These are phyloP conservation scores for Oasisia sp. DNA, from an alignment of 2,888 invertebrate genomes.

Conservation along the genomic window DNA sequence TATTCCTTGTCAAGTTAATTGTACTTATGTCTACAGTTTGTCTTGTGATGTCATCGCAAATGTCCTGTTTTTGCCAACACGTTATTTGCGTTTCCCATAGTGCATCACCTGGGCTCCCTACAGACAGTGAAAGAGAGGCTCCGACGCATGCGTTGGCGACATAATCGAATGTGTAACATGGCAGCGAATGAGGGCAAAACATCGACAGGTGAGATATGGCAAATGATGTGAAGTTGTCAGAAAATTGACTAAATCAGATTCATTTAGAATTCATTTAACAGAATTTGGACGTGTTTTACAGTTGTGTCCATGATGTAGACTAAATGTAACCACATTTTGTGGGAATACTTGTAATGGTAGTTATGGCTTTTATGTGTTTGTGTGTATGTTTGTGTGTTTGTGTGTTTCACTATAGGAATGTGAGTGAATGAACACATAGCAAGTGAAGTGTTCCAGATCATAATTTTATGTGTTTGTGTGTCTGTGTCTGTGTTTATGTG, in stretches of 20 bases:
- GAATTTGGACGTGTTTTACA: too few relatives aligned
- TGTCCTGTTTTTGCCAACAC: background rate
- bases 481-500: too few relatives aligned
- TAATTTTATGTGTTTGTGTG: too few relatives aligned
- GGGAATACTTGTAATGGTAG: background rate
- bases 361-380: constrained; percentile 23
- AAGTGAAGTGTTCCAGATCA: too few relatives aligned
- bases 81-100: constrained; percentile 31
- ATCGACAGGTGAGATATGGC: background rate
- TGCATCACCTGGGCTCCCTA: constrained; percentile 50
- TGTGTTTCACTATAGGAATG: too few relatives aligned
- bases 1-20: background rate
- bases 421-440: too few relatives aligned
- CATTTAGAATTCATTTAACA: too few relatives aligned
- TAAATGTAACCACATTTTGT: too few relatives aligned
- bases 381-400: too few relatives aligned
- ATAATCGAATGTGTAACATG: constrained; percentile 41
- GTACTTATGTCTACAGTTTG: background rate
- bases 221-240: too few relatives aligned
- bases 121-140: constrained; percentile 59
- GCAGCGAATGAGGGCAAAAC: background rate
- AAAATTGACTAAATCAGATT: background rate
- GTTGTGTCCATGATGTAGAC: too few relatives aligned
- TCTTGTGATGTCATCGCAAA: background rate
- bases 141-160: constrained; percentile 56